Evolutionary conservation across 2,888 invertebrate species (phyloP).

Genomic region (Eurytoma californica): DNA sequence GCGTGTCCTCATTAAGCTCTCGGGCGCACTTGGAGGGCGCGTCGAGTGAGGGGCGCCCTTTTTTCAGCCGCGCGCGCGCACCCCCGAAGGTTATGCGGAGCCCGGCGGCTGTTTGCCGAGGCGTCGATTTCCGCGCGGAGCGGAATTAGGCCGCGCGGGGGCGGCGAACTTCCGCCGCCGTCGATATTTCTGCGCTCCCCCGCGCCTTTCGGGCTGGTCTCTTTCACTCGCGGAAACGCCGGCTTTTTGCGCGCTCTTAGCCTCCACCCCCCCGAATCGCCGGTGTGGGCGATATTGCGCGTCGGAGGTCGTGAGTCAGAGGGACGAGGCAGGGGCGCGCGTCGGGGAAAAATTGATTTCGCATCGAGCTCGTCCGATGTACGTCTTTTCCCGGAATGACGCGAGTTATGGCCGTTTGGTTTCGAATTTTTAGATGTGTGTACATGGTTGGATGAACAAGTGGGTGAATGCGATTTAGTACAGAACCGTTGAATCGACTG

Average conservation of each 20-base stretch:
- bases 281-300: neutral
- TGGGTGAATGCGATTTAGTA: no score
- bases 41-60: neutral
- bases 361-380: no score
- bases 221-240: neutral
- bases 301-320: neutral
- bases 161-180: neutral
- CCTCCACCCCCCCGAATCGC: no score
- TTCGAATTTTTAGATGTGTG: no score
- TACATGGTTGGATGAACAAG: no score
- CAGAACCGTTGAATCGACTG: no score
- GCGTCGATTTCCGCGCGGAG: slow-evolving; percentile 28
- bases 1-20: slow-evolving; percentile 35
- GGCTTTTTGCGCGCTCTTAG: neutral
- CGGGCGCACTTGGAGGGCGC: slow-evolving; percentile 17
- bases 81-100: neutral
- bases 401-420: no score
- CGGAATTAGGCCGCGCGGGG: slow-evolving; percentile 36
- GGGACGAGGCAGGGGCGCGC: neutral
- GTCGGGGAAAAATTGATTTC: neutral
- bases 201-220: neutral
- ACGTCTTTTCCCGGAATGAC: no score
- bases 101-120: slow-evolving; percentile 30
- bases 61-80: neutral
- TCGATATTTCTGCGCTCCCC: neutral